Base-by-base conservation (phyloP, 1,140 invertebrate species). In the Rhizoglyphus robini region DNA sequence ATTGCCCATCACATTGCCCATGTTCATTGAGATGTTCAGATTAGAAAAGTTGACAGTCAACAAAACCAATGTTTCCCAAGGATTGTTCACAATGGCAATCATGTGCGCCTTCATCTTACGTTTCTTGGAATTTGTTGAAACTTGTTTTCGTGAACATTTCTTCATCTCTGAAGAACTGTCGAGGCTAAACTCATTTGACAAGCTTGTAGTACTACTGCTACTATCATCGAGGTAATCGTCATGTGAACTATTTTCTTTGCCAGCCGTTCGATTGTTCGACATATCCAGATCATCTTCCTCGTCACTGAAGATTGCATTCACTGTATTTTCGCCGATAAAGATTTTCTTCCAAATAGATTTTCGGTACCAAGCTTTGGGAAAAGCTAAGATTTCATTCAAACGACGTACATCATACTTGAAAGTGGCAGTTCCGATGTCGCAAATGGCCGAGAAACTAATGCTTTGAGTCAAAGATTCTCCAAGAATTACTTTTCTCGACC, bases 401-500 rank as follows among this genome's bases (percentile, higher is more conserved):
- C 95, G 81, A 60, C 95, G 81, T 92, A 98, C 97, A 74, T 99
- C 96, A 76, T 97, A 98, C 73, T 97, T 96, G 75, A 99, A 98
- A 25, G 88, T 91, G 27, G 95, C 95, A n/a, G 88, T 92, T 31
- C 94, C 95, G 72, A 97, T 91, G 76, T 96, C 92, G 70, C 91
- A 85, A 67, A 96, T 92, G 13, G 88, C 88, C 87, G 74, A 58
- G 68, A 79, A 79, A 65, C 49, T 69, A 18, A 68, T 54, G 54
- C 57, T 30, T 23, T 65, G 49, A 58, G 63, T 30, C 23, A 46
- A 20, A n/a, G 51, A 31, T 27, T 64, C 31, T 29, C 31, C 15
- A 4, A 62, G 38, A 8, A 62, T 18, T 1, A 89, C 76, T 76
- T 90, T 93, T 46, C 89, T 78, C 58, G 87, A 89, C 67, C 93